Evolutionary conservation across 2,888 invertebrate genomes (phyloP).

Genomic region (Campopleginae sp.): DNA sequence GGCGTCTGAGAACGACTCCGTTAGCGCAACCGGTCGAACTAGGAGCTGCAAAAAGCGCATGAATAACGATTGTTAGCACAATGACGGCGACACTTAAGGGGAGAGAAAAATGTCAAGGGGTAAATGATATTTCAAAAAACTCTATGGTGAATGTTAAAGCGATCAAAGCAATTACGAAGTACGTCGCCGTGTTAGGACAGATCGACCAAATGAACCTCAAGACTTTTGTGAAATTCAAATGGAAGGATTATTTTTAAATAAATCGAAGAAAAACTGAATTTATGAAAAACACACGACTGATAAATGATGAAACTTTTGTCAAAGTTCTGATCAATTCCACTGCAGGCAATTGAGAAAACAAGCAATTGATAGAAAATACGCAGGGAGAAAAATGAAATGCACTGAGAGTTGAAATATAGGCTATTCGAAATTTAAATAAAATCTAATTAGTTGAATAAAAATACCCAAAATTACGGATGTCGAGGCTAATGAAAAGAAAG

Average conservation of each 20-base stretch:
- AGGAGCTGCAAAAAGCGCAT: conserved; percentile 72
- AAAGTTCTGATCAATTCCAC: neutral
- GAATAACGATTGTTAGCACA: conserved; percentile 66
- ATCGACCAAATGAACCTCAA: neutral
- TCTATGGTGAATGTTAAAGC: neutral
- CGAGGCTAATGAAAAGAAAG: conserved; percentile 11
- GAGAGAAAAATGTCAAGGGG: conserved; percentile 19
- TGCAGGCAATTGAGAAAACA: neutral
- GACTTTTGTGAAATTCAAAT: neutral
- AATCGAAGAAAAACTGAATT: neutral
- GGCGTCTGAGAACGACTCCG: conserved; percentile 81
- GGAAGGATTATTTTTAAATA: neutral
- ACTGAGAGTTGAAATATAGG: too few relatives aligned
- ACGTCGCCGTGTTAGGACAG: neutral
- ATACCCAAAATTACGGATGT: neutral
- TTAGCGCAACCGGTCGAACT: conserved; percentile 74
- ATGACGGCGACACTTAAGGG: conserved; percentile 32
- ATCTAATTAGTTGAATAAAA: neutral
- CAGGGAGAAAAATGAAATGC: too few relatives aligned
- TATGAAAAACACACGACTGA: neutral
- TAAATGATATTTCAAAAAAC: neutral
- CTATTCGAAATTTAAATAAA: neutral
- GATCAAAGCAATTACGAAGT: conserved; percentile 5
- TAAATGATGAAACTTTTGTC: neutral
- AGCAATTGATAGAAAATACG: neutral